phyloP scores from a whole-genome alignment of 1,140 invertebrate species.

The Drosophila ficusphila region DNA sequence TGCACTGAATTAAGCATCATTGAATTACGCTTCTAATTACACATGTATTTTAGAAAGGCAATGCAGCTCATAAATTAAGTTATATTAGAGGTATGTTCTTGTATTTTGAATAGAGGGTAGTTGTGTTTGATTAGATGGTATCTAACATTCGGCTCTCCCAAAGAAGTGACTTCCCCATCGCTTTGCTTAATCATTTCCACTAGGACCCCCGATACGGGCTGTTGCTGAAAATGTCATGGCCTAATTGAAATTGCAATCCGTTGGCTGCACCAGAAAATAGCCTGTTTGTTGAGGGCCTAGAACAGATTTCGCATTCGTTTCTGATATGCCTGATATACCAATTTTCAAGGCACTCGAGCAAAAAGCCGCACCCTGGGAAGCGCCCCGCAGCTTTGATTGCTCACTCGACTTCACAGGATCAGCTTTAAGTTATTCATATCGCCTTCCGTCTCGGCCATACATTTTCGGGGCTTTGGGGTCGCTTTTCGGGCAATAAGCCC shows the following conservation, averaged over 20 bases:
- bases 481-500: conserved; percentile 24
- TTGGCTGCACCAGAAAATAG: conserved; percentile 11
- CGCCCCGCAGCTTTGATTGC: conserved; percentile 7
- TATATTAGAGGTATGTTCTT: no score
- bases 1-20: no score
- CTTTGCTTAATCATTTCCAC: neutral
- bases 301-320: conserved; percentile 4
- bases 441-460: conserved; percentile 22
- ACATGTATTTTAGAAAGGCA: no score
- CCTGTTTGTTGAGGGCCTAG: neutral
- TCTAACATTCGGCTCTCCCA: fast-evolving
- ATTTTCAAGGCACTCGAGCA: neutral
- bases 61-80: no score
- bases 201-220: neutral
- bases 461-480: conserved; percentile 25
- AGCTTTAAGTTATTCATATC: conserved; percentile 46
- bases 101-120: no score
- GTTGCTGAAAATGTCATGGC: neutral
- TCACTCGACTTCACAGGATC: conserved; percentile 34
- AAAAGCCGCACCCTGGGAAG: neutral
- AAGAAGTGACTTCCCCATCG: neutral
- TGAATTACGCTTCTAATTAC: no score
- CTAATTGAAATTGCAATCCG: conserved; percentile 20
- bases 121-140: neutral
- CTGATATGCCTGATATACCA: conserved; percentile 8